Conservation (phyloP, 2,797 vertebrate species). For the Iguana delicatissima region DNA sequence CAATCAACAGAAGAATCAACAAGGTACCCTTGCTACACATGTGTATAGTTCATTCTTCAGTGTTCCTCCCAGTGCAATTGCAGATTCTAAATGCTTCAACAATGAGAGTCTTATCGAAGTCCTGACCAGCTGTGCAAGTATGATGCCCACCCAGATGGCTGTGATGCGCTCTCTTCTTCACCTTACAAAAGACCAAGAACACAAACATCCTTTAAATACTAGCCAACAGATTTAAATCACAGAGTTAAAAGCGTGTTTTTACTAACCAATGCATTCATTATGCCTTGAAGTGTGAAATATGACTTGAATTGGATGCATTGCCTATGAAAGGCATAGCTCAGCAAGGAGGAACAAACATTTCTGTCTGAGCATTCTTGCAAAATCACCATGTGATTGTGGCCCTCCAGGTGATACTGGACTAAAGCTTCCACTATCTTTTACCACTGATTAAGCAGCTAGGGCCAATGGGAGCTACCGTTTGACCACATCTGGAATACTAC, state of each 20-base stretch:
- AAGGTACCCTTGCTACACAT: conserved; percentile 34
- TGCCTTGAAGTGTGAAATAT: too few species aligned
- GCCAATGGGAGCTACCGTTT: too few species aligned
- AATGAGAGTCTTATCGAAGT: conserved; percentile 79
- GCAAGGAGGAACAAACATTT: neutral
- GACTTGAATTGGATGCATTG: neutral
- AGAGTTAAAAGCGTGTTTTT: neutral
- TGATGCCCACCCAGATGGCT: conserved; percentile 92
- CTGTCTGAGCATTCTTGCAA: too few species aligned
- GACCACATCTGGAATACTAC: neutral
- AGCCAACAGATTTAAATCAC: neutral
- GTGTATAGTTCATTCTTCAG: conserved; percentile 38
- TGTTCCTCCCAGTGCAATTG: conserved; percentile 44
- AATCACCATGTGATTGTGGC: too few species aligned
- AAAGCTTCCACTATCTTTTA: too few species aligned
- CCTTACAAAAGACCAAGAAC: conserved; percentile 78
- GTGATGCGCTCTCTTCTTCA: conserved; percentile 86
- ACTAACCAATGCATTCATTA: neutral
- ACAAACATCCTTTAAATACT: neutral
- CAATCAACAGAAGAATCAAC: conserved; percentile 2
- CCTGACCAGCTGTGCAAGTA: conserved; percentile 99
- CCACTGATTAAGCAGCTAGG: too few species aligned
- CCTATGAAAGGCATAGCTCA: neutral
- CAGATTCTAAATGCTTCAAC: conserved; percentile 58
- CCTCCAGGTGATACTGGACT: too few species aligned